Evolutionary conservation across 2,113 vertebrate species (phyloP).

Genomic region (Chaetodon auriga): DNA sequence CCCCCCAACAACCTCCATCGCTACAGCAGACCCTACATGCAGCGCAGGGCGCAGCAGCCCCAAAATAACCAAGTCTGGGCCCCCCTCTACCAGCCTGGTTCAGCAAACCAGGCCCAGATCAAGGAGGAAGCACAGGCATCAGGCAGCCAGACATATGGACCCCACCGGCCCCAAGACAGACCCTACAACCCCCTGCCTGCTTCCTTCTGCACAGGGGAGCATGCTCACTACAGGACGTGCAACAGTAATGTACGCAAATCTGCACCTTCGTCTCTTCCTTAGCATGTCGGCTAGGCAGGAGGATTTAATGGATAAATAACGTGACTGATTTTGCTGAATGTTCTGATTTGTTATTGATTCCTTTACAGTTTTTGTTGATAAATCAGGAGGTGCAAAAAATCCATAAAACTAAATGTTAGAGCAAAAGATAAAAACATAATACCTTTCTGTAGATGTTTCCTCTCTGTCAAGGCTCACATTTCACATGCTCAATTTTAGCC

Average conservation of each 20-base stretch:
- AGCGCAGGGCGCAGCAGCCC: constrained; percentile 73
- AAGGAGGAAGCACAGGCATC: constrained; percentile 73
- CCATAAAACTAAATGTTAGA: background rate
- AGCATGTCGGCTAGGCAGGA: background rate
- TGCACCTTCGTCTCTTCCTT: background rate
- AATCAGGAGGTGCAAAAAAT: too few species aligned
- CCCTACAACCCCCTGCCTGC: constrained; percentile 73
- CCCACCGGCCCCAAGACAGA: constrained; percentile 48
- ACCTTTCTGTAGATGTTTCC: too few species aligned
- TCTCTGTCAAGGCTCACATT: background rate
- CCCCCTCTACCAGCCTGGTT: constrained; percentile 85
- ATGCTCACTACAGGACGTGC: constrained; percentile 90
- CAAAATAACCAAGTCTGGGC: constrained; percentile 77
- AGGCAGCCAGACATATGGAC: constrained; percentile 50
- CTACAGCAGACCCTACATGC: constrained; percentile 44
- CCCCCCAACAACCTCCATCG: constrained; percentile 52
- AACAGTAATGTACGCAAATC: constrained; percentile 87
- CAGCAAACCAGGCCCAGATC: constrained; percentile 66
- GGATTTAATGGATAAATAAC: background rate
- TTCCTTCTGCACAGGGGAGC: constrained; percentile 79
- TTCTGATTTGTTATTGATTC: background rate
- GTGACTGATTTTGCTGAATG: background rate
- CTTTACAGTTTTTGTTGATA: background rate
- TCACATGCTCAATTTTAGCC: background rate
- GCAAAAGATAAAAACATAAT: background rate